Evolutionary conservation across 2,797 vertebrate genomes (phyloP).

Genomic region (Syngnathus rostellatus): DNA sequence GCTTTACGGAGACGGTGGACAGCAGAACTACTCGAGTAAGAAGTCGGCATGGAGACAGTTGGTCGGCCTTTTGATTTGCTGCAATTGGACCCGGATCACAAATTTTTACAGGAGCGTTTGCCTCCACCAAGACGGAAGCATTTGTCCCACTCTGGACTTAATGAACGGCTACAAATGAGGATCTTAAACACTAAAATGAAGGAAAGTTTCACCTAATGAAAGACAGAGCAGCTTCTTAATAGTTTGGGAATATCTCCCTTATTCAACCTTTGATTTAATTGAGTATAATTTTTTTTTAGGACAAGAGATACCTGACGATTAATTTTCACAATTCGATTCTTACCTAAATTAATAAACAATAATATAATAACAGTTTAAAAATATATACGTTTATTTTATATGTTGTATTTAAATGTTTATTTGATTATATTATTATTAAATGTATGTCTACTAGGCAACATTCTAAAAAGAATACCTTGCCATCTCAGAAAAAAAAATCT

Average conservation of each 20-base stretch:
- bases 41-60: not conserved
- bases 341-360: no score
- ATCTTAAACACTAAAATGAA: not conserved
- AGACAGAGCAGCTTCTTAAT: not conserved
- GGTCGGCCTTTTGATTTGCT: not conserved
- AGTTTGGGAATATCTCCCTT: not conserved
- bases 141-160: not conserved
- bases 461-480: no score
- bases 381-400: no score
- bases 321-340: not conserved
- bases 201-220: not conserved
- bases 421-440: no score
- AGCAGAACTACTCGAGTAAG: not conserved
- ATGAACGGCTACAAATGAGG: not conserved
- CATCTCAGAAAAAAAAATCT: no score
- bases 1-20: not conserved
- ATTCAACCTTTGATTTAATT: not conserved
- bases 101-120: conserved; percentile 5
- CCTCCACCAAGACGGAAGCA: not conserved
- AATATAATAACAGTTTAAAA: not conserved
- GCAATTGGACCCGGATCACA: not conserved
- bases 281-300: no score
- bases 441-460: no score
- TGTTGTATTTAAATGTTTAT: no score
- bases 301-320: no score